Evolutionary conservation across 2,888 invertebrate species (phyloP), one percentile per base, ranked within the genome.

Genomic region (Drosophila anomalata): DNA sequence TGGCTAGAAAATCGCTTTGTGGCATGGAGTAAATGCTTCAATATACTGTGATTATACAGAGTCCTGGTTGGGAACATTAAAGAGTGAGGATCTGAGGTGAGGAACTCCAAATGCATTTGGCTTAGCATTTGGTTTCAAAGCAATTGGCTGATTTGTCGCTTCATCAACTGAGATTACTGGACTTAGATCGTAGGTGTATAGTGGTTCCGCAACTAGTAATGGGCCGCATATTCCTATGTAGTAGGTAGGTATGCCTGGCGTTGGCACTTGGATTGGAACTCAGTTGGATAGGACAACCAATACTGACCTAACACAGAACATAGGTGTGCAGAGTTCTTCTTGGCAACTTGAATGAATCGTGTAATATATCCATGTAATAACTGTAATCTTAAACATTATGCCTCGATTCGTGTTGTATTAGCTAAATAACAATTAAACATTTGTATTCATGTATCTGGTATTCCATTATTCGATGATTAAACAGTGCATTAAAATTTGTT

Each of bases 401-500:
- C 57, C 36, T 46, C 42, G 50, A 52, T 44, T 50, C 42, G 47
- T 73, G 42, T 50, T 72, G 33, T 63, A 65, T 87, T 75, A 77
- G 78, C 83, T 84, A 88, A 83, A 73, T 86, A 88, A 84, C 84
- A 88, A 75, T 74, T 76, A 73, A 86, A 76, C 75, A 84, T 69
- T 66, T 76, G 41, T 69, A 66, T 57, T 46, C 26, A 41, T 70
- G 50, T 68, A 52, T 63, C 29, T 67, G 41, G 50, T 75, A 59
- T 20, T 76, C 69, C 39, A 79, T 84, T 90, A 90, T 88, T 89
- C 89, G 89, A 89, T 87, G 89, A 89, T 79, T 86, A 89, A 90
- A 90, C 88, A 90, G 90, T 90, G 91, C 90, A 87, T 88, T 85
- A 80, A 86, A 88, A 78, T 83, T 75, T 79, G 60, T 59, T 75